Evolutionary conservation across 2,888 invertebrate species (phyloP).

Genomic region (Xestia xanthographa): DNA sequence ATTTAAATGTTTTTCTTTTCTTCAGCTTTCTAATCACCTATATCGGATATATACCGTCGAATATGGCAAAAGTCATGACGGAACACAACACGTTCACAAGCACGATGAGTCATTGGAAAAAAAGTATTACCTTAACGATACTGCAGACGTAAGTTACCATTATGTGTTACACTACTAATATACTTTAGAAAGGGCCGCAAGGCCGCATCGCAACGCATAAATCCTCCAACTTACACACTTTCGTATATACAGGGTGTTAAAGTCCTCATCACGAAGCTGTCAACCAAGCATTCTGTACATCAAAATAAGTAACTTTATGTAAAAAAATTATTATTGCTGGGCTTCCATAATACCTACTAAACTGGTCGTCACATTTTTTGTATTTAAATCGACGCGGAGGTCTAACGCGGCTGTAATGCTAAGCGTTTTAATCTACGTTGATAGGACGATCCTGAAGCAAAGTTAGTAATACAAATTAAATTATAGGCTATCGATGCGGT

Average conservation of each 20-base stretch:
- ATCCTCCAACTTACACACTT: neutral
- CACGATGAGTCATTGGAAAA: constrained; percentile 88
- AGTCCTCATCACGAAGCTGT: no score
- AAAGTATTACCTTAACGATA: constrained; percentile 88
- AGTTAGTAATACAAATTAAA: neutral
- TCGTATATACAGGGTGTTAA: no score
- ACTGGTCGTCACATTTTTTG: neutral
- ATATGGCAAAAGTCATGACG: constrained; percentile 78
- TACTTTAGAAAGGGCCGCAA: neutral
- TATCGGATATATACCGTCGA: constrained; percentile 77
- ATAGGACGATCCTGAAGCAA: constrained; percentile 1
- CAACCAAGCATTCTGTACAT: no score
- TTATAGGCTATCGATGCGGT: constrained; percentile 92
- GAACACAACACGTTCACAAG: constrained; percentile 78
- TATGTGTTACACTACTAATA: neutral
- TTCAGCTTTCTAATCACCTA: constrained; percentile 74
- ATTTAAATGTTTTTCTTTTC: constrained; percentile 16
- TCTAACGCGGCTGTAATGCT: neutral
- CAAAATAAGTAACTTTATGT: no score
- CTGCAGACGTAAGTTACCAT: constrained; percentile 78
- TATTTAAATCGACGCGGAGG: neutral
- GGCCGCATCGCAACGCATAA: neutral
- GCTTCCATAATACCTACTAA: neutral
- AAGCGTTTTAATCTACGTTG: constrained; percentile 3
- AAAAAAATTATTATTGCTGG: no score